Evolutionary conservation across 2,113 vertebrate genomes (phyloP).

Genomic region (Ciconia boyciana): DNA sequence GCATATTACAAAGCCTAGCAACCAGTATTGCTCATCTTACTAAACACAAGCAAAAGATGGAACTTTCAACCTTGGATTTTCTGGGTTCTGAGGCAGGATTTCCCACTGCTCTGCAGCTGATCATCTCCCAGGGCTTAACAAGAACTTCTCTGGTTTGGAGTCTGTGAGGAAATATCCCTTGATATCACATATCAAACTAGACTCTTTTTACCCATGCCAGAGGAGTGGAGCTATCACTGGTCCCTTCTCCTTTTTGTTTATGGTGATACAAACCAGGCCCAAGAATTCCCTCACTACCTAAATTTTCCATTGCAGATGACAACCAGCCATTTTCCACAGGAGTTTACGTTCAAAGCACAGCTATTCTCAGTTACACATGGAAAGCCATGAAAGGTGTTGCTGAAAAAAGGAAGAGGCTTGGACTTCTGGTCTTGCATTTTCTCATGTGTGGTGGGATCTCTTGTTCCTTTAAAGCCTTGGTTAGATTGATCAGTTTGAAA

Average conservation of each 20-base stretch:
- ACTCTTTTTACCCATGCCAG: neutral
- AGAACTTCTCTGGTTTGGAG: conserved; percentile 34
- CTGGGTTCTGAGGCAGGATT: neutral
- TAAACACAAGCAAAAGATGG: neutral
- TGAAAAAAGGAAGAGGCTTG: neutral
- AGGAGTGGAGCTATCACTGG: neutral
- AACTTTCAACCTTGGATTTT: neutral
- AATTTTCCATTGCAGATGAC: conserved; percentile 4
- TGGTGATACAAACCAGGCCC: conserved; percentile 54
- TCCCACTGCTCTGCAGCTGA: conserved; percentile 27
- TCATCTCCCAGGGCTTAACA: conserved; percentile 40
- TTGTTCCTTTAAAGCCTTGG: neutral
- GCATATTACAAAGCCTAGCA: neutral
- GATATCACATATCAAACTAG: conserved; percentile 31
- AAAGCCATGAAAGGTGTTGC: neutral
- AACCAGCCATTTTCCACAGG: neutral
- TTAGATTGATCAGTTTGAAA: neutral
- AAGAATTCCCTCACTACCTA: neutral
- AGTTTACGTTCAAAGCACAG: neutral
- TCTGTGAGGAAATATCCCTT: neutral
- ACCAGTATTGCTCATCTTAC: neutral
- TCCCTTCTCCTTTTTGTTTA: neutral
- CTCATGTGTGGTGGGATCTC: neutral
- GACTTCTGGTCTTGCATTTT: neutral
- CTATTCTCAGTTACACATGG: neutral